Base-by-base conservation (phyloP, 2,888 invertebrate species). In the Boloria selene region DNA sequence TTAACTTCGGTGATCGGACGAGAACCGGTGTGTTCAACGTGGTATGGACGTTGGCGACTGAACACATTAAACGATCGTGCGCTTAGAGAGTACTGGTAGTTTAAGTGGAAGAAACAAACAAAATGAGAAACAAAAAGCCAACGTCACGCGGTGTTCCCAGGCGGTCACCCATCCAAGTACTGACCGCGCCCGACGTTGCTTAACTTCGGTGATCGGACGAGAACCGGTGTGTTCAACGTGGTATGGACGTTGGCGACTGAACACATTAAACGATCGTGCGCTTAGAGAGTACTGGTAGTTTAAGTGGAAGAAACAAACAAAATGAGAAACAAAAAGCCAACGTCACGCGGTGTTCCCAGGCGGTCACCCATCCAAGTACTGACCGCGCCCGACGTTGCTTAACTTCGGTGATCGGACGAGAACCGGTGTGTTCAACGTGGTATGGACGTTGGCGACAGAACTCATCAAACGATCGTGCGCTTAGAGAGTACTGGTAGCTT, bases 321-420 rank as follows among this genome's bases (percentile, higher is more conserved):
- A 22, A 22, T 22, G 22, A 22, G 22, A 22, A 22, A 22, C 22
- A 44, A 55, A 44, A 42, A 44, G 55, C 44, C 31, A 64, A 56
- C 18, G 55, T 10, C 63, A 55, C 63, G 44, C 17, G 49, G 38
- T 47, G 56, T 82, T 81, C 81, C 81, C 81, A 81, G 78, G 81
- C 80, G 82, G 80, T 83, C 82, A 83, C 83, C 83, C 83, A 85
- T 84, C 82, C 82, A 83, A 82, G 82, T 82, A 83, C 82, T 82
- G 77, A 82, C 78, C 80, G 75, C 81, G 82, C 80, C 81, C 80
- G 79, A 26, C n/a, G 13, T 77, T 81, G 78, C 79, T 80, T 80
- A 79, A 80, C 78, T 79, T 80, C 80, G 80, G 81, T 80, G 80
- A 80, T 80, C 81, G 79, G 80, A 80, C 80, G 80, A 80, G 81